These are phyloP conservation scores for Verasper variegatus DNA, from an alignment of 2,113 vertebrate species.

Conservation along the genomic window DNA sequence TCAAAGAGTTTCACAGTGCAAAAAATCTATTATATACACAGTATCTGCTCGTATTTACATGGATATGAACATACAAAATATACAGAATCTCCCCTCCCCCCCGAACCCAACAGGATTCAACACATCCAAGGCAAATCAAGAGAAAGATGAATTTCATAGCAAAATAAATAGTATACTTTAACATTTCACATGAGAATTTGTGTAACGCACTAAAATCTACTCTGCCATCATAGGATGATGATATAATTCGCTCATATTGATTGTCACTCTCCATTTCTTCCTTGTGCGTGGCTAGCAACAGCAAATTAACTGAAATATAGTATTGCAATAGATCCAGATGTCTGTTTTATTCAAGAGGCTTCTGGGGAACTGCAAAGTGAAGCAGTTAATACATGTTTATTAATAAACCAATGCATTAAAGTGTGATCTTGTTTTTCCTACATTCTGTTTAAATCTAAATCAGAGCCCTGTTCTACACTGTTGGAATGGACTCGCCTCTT, in stretches of 20 bases:
- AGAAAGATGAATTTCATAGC: slow-evolving; percentile 24
- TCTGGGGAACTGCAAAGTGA: not conserved
- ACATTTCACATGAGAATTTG: slow-evolving; percentile 9
- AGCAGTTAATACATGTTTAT: not conserved
- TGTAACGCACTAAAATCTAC: slow-evolving; percentile 25
- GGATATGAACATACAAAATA: slow-evolving; percentile 55
- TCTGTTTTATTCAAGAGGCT: not conserved
- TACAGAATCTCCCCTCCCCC: slow-evolving; percentile 47
- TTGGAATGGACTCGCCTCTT: not conserved
- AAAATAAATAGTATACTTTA: slow-evolving; percentile 52
- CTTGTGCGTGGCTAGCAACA: not conserved
- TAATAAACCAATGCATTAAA: not conserved
- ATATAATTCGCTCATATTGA: slow-evolving; percentile 32
- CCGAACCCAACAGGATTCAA: slow-evolving; percentile 20
- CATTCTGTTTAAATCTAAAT: not conserved
- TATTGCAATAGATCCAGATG: slow-evolving; percentile 10
- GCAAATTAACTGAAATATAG: not conserved
- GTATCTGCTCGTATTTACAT: slow-evolving; percentile 40
- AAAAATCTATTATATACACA: slow-evolving; percentile 41
- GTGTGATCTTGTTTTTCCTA: not conserved
- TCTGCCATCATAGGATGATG: slow-evolving; percentile 8
- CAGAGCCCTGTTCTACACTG: too few relatives aligned
- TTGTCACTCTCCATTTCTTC: slow-evolving; percentile 39
- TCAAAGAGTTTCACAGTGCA: slow-evolving; percentile 68
- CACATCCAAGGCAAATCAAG: slow-evolving; percentile 36